Conservation (phyloP, 2,797 vertebrate genomes). For the Epinephelus coioides region DNA sequence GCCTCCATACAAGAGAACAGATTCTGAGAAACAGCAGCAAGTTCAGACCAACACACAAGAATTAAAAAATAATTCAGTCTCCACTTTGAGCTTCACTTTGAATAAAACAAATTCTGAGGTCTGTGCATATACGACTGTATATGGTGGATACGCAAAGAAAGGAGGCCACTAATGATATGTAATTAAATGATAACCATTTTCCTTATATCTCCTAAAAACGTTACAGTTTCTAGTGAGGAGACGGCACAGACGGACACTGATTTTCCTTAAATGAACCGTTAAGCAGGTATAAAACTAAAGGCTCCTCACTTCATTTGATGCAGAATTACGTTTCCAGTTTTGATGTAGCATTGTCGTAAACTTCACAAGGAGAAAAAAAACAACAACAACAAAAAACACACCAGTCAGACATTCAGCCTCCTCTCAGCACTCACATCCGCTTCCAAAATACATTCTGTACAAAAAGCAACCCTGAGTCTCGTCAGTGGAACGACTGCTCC, state of each 20-base stretch:
- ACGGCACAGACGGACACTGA: not conserved
- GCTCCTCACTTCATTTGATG: not conserved
- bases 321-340: constrained; percentile 1
- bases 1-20: not conserved
- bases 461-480: constrained; percentile 81
- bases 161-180: not conserved
- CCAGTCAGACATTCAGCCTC: constrained; percentile 21
- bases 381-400: not conserved
- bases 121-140: too few relatives aligned
- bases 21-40: constrained; percentile 42
- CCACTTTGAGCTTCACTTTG: not conserved
- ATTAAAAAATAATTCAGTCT: not conserved
- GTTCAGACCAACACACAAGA: constrained; percentile 2
- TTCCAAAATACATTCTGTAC: constrained; percentile 70
- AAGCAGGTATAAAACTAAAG: constrained; percentile 3
- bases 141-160: not conserved
- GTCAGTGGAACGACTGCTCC: constrained; percentile 47
- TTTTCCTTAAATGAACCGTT: not conserved
- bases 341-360: constrained; percentile 1
- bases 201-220: not conserved
- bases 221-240: constrained; percentile 9
- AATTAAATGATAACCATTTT: not conserved
- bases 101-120: constrained; percentile 24
- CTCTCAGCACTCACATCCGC: constrained; percentile 20
- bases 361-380: not conserved